Conservation (phyloP, 2,797 vertebrate genomes). For the Neoniphon sammara region DNA sequence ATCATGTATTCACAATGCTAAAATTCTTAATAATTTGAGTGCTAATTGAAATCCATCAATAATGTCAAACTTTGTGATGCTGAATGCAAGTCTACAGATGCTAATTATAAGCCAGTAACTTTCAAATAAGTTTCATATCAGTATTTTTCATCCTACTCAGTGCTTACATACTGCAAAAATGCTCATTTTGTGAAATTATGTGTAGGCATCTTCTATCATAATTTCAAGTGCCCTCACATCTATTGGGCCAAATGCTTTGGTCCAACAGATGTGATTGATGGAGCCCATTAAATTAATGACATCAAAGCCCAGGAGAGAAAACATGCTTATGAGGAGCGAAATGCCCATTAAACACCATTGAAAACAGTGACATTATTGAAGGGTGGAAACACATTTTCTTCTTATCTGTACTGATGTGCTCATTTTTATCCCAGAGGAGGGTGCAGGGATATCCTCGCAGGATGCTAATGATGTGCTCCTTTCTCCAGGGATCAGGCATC, state of each 20-base stretch:
- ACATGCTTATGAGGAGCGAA: constrained; percentile 59
- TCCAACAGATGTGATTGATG: constrained; percentile 56
- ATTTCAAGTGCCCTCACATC: constrained; percentile 46
- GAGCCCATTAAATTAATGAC: constrained; percentile 64
- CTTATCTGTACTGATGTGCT: constrained; percentile 56
- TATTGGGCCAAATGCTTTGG: constrained; percentile 28
- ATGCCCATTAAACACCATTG: constrained; percentile 52
- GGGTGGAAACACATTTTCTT: constrained; percentile 67
- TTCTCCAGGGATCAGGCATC: constrained; percentile 69
- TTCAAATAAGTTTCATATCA: too few relatives aligned
- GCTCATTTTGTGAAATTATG: constrained; percentile 37
- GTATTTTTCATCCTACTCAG: neutral
- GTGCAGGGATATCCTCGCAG: constrained; percentile 42
- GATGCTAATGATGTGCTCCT: constrained; percentile 68
- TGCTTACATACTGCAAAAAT: constrained; percentile 3
- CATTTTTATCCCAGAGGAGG: constrained; percentile 38
- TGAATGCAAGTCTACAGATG: too few relatives aligned
- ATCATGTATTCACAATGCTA: neutral
- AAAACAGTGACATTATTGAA: constrained; percentile 52
- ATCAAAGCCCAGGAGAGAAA: constrained; percentile 69
- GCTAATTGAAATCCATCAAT: neutral
- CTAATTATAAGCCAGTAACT: too few relatives aligned
- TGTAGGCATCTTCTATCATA: constrained; percentile 21
- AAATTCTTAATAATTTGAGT: neutral
- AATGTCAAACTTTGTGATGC: too few relatives aligned